A percentile compares a stretch with the other conserved stretches of the same genome.
phyloP scores from a whole-genome alignment of 1,140 invertebrate genomes.

The Helicorthomorpha holstii region DNA sequence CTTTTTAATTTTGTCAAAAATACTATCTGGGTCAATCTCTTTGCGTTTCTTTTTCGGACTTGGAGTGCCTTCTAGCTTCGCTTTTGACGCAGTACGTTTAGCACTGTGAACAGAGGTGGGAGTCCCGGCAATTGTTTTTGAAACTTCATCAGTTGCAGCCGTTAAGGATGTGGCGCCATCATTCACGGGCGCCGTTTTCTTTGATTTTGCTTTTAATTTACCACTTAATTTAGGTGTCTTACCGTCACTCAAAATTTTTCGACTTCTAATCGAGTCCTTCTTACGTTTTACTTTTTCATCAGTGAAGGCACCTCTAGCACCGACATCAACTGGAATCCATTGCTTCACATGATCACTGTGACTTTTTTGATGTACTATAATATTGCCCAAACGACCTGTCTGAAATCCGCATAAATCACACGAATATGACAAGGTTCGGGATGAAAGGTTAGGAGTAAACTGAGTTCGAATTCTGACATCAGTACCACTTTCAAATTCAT shows the following conservation, averaged over 20 bases:
- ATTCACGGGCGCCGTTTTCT: no score
- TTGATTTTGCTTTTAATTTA: neutral
- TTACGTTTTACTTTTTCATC: neutral
- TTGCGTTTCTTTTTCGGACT: neutral
- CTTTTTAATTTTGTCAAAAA: neutral
- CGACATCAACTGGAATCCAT: neutral
- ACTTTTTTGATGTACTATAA: slow-evolving; percentile 6
- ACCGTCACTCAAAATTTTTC: neutral
- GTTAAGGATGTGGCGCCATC: no score
- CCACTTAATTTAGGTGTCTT: neutral
- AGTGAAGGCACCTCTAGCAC: no score
- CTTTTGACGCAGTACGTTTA: no score
- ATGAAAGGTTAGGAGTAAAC: neutral
- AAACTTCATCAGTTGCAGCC: no score
- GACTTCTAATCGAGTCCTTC: neutral
- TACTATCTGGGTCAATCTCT: neutral
- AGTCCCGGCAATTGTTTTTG: no score
- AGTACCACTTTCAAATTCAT: neutral
- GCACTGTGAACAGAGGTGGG: no score
- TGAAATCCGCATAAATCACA: slow-evolving; percentile 3
- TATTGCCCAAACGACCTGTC: neutral
- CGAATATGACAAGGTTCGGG: neutral
- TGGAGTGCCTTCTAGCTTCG: neutral
- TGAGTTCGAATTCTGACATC: neutral
- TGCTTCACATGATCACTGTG: slow-evolving; percentile 5